Conservation (phyloP, 2,888 invertebrate genomes). For the Drosophila emarginata region DNA sequence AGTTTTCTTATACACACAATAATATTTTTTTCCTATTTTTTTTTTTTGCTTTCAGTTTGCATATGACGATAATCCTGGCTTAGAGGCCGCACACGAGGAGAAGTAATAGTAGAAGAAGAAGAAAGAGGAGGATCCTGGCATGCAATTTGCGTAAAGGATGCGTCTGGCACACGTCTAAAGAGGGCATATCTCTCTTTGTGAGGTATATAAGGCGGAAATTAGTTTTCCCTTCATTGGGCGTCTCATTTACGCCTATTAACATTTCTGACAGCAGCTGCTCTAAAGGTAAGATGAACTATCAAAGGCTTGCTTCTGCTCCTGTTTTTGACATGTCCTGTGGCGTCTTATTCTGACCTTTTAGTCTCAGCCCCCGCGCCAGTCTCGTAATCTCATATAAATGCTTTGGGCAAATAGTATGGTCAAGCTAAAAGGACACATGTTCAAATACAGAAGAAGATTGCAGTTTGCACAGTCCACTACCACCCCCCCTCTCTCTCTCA, state of each 20-base stretch:
- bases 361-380: background rate
- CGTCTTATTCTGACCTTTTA: constrained; percentile 37
- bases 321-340: constrained; percentile 72
- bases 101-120: constrained; percentile 38
- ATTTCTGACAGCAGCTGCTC: constrained; percentile 63
- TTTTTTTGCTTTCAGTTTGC: constrained; percentile 43
- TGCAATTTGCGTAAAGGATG: constrained; percentile 31
- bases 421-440: constrained; percentile 64
- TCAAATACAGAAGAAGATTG: constrained; percentile 57
- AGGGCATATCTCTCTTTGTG: constrained; percentile 30
- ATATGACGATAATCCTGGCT: constrained; percentile 59
- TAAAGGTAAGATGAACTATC: constrained; percentile 59
- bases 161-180: constrained; percentile 5
- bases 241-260: constrained; percentile 76
- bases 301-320: constrained; percentile 62
- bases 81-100: constrained; percentile 65
- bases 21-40: constrained; percentile 13
- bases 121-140: constrained; percentile 26
- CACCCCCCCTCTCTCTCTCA: background rate
- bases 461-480: constrained; percentile 56
- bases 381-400: constrained; percentile 38
- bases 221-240: constrained; percentile 71
- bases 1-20: constrained; percentile 19
- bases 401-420: constrained; percentile 62
- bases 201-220: constrained; percentile 57